Evolutionary conservation across 2,797 vertebrate genomes (phyloP), one percentile per base, ranked within the genome.

Genomic region (Furcifer pardalis): DNA sequence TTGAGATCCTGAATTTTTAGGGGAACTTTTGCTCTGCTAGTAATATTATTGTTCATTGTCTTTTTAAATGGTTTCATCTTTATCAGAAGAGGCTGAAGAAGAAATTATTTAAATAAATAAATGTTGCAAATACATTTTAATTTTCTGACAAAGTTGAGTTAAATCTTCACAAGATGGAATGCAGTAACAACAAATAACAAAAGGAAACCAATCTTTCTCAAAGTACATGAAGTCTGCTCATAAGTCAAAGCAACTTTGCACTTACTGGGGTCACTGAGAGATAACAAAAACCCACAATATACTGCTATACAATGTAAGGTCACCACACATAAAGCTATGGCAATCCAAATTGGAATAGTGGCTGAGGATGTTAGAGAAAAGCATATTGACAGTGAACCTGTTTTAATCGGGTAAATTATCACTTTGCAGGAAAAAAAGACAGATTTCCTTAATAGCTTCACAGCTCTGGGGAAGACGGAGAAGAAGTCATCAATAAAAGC

Each of bases 401-500:
- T 44, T 95, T 91, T 91, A 91, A 95, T 94, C 87, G 92, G 82
- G 91, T 91, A 91, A 93, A 93, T 91, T 90, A 94, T 94, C 92
- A 93, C 94, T 95, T 94, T 91, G 77, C 63, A 40, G 21, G 37
- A 42, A 91, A 84, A 90, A 89, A 81, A 89, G 89, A 93, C 81
- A 95, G 91, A 91, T 94, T 94, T 94, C 93, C 88, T 94, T 95
- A 91, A 95, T 95, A 93, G 91, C 88, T 91, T 88, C 12, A 25
- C 75, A 72, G 30, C 92, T 91, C 80, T 32, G 72, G 90, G 91
- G 91, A 92, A 94, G 87, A 81, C 88, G 90, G 87, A 74, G 82
- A 62, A 89, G 82, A 84, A 79, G 87, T 88, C 93, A 92, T 93
- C 95, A 94, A 94, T 94, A 96, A 91, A 94, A 95, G 92, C 94